Conservation (phyloP, 2,113 vertebrate species). For the Stomatorhinus ivindoensis region DNA sequence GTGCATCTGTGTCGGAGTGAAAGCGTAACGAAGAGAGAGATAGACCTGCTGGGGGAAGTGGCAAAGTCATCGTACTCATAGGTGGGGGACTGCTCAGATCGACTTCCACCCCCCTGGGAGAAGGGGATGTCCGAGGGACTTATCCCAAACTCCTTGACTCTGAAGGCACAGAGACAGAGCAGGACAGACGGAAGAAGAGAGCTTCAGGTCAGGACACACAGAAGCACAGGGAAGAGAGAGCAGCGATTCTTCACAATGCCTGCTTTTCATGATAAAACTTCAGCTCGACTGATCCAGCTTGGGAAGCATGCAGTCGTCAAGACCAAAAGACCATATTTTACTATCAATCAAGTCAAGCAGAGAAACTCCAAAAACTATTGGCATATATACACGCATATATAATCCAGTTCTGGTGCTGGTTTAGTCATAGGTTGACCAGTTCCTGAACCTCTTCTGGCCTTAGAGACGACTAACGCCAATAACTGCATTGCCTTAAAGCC, state of each 20-base stretch:
- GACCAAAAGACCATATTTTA: neutral
- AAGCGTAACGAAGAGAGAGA: slow-evolving; percentile 52
- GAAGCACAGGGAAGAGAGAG: neutral
- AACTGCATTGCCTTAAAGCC: neutral
- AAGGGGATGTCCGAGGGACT: slow-evolving; percentile 98
- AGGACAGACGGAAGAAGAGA: slow-evolving; percentile 40
- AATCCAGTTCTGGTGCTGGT: neutral
- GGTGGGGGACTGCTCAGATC: slow-evolving; percentile 89
- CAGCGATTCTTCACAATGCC: neutral
- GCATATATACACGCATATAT: neutral
- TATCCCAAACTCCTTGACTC: slow-evolving; percentile 99
- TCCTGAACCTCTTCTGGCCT: neutral
- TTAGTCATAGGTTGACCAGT: neutral
- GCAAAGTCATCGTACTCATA: slow-evolving; percentile 85
- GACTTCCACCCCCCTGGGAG: slow-evolving; percentile 82
- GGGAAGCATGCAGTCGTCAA: neutral
- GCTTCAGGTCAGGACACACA: neutral
- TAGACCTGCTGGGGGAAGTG: slow-evolving; percentile 74
- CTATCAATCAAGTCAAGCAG: neutral
- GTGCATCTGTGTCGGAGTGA: slow-evolving; percentile 22
- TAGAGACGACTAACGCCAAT: neutral
- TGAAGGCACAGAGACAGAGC: slow-evolving; percentile 69
- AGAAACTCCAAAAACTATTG: neutral
- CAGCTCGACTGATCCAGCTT: neutral
- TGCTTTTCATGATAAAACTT: neutral